These are phyloP conservation scores for Myopa testacea DNA, from an alignment of 2,888 invertebrate species.

Conservation along the genomic window DNA sequence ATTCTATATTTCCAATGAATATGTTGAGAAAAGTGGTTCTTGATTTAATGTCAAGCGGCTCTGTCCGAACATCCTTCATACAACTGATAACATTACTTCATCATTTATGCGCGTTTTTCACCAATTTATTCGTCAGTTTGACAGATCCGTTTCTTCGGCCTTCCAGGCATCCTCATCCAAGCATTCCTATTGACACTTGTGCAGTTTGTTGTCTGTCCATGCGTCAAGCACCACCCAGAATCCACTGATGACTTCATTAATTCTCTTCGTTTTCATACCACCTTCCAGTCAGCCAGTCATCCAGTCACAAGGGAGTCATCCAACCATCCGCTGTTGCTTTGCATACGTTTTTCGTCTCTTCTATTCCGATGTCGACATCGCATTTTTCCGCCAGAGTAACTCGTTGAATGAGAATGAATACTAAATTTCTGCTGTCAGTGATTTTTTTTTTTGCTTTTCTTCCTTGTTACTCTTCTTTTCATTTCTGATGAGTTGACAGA, in stretches of 20 bases:
- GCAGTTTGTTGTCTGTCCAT: conserved; percentile 13
- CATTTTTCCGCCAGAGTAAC: conserved; percentile 18
- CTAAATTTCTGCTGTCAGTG: conserved; percentile 31
- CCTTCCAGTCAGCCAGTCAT: too few relatives aligned
- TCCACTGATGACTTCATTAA: conserved; percentile 11
- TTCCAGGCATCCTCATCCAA: conserved; percentile 6
- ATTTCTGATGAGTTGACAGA: not conserved
- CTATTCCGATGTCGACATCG: not conserved
- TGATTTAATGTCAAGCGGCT: too few relatives aligned
- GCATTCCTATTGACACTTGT: conserved; percentile 15
- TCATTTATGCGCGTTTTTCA: too few relatives aligned
- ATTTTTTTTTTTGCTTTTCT: not conserved
- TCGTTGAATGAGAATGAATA: conserved; percentile 55
- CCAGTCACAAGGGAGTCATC: too few relatives aligned
- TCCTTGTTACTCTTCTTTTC: not conserved
- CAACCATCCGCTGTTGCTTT: too few relatives aligned
- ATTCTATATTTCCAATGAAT: too few relatives aligned
- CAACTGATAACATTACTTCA: too few relatives aligned
- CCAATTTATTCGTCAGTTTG: too few relatives aligned
- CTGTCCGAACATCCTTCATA: too few relatives aligned
- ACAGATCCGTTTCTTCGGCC: not conserved
- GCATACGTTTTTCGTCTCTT: conserved; percentile 2
- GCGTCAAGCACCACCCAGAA: not conserved
- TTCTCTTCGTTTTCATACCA: not conserved
- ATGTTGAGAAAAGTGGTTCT: too few relatives aligned